These are phyloP conservation scores for Falcaria lacertinaria DNA, from an alignment of 2,888 invertebrate species.

Conservation along the genomic window DNA sequence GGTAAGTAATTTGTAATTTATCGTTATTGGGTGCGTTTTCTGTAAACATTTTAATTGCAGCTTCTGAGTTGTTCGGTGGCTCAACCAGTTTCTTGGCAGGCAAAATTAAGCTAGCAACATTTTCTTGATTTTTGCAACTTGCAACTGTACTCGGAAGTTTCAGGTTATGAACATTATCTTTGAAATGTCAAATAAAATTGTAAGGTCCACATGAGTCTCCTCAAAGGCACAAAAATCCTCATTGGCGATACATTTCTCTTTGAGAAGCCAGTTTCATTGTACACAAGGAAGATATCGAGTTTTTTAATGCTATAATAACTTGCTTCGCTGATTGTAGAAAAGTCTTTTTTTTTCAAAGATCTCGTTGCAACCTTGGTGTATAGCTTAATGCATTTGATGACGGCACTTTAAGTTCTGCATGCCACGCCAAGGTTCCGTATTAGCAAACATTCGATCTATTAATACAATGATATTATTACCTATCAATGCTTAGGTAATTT, in stretches of 20 bases:
- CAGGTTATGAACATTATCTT: too few species aligned
- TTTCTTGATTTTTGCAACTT: neutral
- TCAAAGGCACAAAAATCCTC: too few species aligned
- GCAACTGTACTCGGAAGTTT: too few species aligned
- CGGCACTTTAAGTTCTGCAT: neutral
- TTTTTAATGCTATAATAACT: constrained; percentile 26
- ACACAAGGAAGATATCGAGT: constrained; percentile 23
- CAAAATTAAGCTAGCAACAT: neutral
- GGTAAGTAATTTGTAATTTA: constrained; percentile 31
- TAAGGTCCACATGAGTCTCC: too few species aligned
- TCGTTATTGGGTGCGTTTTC: neutral
- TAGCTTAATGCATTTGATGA: neutral
- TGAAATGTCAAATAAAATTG: too few species aligned
- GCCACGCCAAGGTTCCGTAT: neutral
- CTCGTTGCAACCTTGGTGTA: neutral
- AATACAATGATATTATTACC: neutral
- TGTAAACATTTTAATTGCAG: neutral
- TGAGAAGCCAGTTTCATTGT: constrained; percentile 17
- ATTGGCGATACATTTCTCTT: neutral
- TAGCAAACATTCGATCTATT: neutral
- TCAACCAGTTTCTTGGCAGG: neutral
- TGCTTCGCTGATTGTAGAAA: constrained; percentile 23
- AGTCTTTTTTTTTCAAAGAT: constrained; percentile 20
- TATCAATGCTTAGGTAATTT: too few species aligned
- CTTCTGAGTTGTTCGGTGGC: neutral